Evolutionary conservation across 2,888 invertebrate species (phyloP), one percentile per base, ranked within the genome.

Genomic region (Drosophila neotestacea): DNA sequence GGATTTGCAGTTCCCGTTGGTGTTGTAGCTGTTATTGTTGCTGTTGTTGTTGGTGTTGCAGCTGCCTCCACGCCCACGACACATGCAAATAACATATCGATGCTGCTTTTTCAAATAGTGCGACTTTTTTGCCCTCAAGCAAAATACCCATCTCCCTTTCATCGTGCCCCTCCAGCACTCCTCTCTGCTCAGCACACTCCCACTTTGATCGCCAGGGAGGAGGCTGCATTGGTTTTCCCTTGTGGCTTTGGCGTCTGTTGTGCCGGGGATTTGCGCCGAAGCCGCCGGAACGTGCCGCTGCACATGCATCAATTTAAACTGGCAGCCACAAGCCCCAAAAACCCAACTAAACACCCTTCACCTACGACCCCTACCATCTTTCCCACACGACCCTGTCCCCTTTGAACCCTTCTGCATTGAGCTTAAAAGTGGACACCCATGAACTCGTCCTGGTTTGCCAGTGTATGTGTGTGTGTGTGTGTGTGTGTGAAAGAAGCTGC

Each of bases 41-140:
- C n/a, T 38, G 51, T 50, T 50, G 34, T n/a, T 36, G 36, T 44
- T 13, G 44, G 10, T 52, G 27, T 50, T 44, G 58, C 32, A n/a
- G 13, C 42, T 42, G 50, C 50, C 34, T 27, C 30, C 46, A 11
- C 36, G 28, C 52, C 46, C 58, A 47, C 56, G 48, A 48, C 67
- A 63, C 78, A 78, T 74, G 67, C 70, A 78, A 79, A 79, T 74
- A 77, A 77, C 75, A 79, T 79, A 79, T 77, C 75, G 79, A 77
- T 74, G 77, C 68, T 59, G 71, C 70, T 77, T 78, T 77, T 77
- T 77, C 75, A 74, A 70, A 66, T 54, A 65, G 7, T 7, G 47
- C 10, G n/a, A 7, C 46, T n/a, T 9, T 22, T 10, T 44, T 44
- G 27, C 47, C 47, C n/a, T 30, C 7, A 47, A 30, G 47, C 47